These are phyloP conservation scores for Cephus runcator DNA, from an alignment of 2,888 invertebrate genomes.

Conservation along the genomic window DNA sequence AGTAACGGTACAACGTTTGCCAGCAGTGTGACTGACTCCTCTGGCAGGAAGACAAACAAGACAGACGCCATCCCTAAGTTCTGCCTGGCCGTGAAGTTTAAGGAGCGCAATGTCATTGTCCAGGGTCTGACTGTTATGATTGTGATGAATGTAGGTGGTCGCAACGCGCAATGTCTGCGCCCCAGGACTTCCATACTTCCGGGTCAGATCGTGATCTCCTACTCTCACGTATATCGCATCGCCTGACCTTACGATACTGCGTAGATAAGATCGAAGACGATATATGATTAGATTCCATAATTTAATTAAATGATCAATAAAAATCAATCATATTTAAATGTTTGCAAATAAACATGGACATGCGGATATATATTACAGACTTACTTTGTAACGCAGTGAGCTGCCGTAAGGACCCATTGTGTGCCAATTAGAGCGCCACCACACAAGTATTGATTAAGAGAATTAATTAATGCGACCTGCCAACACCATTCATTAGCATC, in stretches of 20 bases:
- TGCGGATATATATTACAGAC: conserved; percentile 45
- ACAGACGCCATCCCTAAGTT: conserved; percentile 86
- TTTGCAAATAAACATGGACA: neutral
- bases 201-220: conserved; percentile 90
- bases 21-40: conserved; percentile 88
- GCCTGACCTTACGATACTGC: conserved; percentile 90
- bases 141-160: conserved; percentile 94
- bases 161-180: conserved; percentile 91
- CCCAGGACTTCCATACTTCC: conserved; percentile 90
- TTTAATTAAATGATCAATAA: neutral
- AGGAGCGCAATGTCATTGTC: conserved; percentile 94
- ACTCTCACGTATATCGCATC: conserved; percentile 94
- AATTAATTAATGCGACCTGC: conserved; percentile 94
- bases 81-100: conserved; percentile 89
- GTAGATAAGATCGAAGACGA: conserved; percentile 8
- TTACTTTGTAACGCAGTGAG: conserved; percentile 94
- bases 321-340: neutral
- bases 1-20: conserved; percentile 91
- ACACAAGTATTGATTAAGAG: conserved; percentile 92
- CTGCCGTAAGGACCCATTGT: conserved; percentile 94
- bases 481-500: conserved; percentile 95
- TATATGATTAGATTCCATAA: conserved; percentile 1
- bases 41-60: conserved; percentile 89
- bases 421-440: conserved; percentile 94
- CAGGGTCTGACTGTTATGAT: conserved; percentile 93